Conservation (phyloP, 1,140 invertebrate genomes). For the Epicauta chinensis region DNA sequence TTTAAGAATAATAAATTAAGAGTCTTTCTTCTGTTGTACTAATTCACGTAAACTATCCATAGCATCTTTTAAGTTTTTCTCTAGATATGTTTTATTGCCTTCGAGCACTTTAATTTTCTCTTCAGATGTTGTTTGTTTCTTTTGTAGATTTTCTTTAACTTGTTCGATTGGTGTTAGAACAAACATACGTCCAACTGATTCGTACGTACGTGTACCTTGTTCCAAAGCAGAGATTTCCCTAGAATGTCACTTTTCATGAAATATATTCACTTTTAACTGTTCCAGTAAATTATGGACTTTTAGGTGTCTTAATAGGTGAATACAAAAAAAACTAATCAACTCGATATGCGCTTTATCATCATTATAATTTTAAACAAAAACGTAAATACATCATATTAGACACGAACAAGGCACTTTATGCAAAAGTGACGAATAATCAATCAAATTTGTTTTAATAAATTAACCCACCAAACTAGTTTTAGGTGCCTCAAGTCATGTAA, state of each 20-base stretch:
- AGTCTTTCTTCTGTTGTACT: slow-evolving; percentile 62
- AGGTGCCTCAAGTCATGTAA: too few relatives aligned
- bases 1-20: slow-evolving; percentile 17
- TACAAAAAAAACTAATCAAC: too few relatives aligned
- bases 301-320: too few relatives aligned
- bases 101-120: slow-evolving; percentile 70
- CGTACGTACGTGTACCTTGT: slow-evolving; percentile 48
- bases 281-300: too few relatives aligned
- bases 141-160: slow-evolving; percentile 58
- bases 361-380: too few relatives aligned
- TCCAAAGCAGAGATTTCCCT: slow-evolving; percentile 40
- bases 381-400: too few relatives aligned
- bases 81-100: slow-evolving; percentile 67
- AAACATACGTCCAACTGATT: slow-evolving; percentile 80
- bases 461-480: too few relatives aligned
- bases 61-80: slow-evolving; percentile 73
- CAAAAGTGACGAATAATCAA: too few relatives aligned
- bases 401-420: too few relatives aligned
- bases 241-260: slow-evolving; percentile 17
- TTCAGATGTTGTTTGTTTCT: slow-evolving; percentile 52
- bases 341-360: too few relatives aligned
- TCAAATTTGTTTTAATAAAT: too few relatives aligned
- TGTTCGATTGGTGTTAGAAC: slow-evolving; percentile 60
- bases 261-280: too few relatives aligned
- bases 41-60: slow-evolving; percentile 81